These are phyloP conservation scores for Leptinotarsa peninsularis DNA, from an alignment of 2,888 invertebrate genomes.

Conservation along the genomic window DNA sequence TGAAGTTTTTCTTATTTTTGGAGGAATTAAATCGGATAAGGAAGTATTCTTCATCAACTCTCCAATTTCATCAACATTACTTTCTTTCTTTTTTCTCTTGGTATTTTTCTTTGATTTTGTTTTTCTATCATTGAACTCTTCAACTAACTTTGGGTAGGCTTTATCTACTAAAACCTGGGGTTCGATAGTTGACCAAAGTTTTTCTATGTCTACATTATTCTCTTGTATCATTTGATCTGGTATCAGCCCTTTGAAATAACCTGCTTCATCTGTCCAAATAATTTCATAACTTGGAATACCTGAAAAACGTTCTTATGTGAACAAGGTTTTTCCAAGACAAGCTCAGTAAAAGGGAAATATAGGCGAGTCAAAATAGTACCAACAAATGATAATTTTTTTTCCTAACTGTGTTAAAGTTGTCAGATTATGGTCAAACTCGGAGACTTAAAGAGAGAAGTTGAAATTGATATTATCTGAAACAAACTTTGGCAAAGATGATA, in stretches of 20 bases:
- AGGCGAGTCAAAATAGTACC: no score
- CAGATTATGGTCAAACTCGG: no score
- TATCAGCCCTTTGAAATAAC: slow-evolving; percentile 71
- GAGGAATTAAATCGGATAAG: slow-evolving; percentile 52
- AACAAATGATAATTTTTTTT: no score
- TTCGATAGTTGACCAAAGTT: slow-evolving; percentile 77
- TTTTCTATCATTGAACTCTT: slow-evolving; percentile 70
- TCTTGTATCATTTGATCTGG: slow-evolving; percentile 72
- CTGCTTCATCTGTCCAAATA: slow-evolving; percentile 74
- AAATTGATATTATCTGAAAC: neutral
- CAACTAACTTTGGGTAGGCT: slow-evolving; percentile 75
- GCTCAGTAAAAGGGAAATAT: no score
- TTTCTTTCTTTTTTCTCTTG: slow-evolving; percentile 53
- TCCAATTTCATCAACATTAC: slow-evolving; percentile 45
- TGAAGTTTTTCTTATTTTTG: slow-evolving; percentile 57
- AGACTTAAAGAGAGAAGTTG: no score
- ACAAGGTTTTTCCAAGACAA: no score
- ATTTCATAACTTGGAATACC: slow-evolving; percentile 80
- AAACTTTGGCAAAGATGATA: neutral
- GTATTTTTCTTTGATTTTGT: slow-evolving; percentile 60
- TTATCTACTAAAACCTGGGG: slow-evolving; percentile 73
- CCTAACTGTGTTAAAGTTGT: no score
- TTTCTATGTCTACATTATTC: slow-evolving; percentile 63
- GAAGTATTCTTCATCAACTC: slow-evolving; percentile 53
- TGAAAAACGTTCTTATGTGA: slow-evolving; percentile 53